These are phyloP conservation scores for Dysdera silvatica DNA, from an alignment of 1,140 invertebrate species.

Conservation along the genomic window DNA sequence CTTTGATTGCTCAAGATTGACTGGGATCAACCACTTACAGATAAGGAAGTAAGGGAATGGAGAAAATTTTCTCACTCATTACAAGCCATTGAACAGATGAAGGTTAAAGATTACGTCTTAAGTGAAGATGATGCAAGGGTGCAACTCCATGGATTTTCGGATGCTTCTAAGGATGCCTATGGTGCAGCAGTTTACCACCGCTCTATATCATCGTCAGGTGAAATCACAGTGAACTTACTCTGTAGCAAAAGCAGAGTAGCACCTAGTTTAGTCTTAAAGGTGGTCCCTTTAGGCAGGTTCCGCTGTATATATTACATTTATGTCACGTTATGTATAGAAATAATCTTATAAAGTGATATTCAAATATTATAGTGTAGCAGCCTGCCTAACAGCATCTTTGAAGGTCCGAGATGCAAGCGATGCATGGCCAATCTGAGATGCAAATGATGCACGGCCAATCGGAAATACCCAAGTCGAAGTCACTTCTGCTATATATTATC, in stretches of 20 bases:
- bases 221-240: not conserved
- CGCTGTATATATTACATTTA: too few species aligned
- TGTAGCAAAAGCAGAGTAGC: slow-evolving; percentile 20
- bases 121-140: not conserved
- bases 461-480: too few species aligned
- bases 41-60: slow-evolving; percentile 15
- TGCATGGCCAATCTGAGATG: too few species aligned
- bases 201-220: not conserved
- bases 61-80: slow-evolving; percentile 1
- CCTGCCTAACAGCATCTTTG: too few species aligned
- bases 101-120: not conserved
- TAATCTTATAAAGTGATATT: too few species aligned
- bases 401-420: too few species aligned
- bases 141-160: slow-evolving; percentile 20
- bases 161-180: slow-evolving; percentile 22
- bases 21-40: slow-evolving; percentile 28
- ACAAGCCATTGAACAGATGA: not conserved
- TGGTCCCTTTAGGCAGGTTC: too few species aligned
- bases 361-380: too few species aligned
- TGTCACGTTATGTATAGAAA: too few species aligned
- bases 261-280: slow-evolving; percentile 13
- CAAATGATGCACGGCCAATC: too few species aligned
- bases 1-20: slow-evolving; percentile 16
- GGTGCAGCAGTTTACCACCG: slow-evolving; percentile 21
- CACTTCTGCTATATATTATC: too few species aligned